Percentiles rank a stretch among this genome's conserved stretches.
These are phyloP conservation scores for Villa cingulata DNA, from an alignment of 2,888 invertebrate species.

Conservation along the genomic window DNA sequence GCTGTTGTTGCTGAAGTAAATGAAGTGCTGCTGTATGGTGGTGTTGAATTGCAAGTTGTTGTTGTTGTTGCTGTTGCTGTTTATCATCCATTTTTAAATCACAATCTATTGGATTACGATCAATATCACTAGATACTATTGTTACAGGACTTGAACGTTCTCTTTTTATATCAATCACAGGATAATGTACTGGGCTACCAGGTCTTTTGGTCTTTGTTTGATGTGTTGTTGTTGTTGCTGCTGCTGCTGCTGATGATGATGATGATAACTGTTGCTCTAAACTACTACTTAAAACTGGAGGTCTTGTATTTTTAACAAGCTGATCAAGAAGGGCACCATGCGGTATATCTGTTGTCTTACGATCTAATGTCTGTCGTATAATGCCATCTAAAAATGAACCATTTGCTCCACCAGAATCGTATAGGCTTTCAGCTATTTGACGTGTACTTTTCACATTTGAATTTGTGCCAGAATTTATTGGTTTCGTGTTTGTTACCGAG, in stretches of 20 bases:
- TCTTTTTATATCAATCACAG: conserved; percentile 42
- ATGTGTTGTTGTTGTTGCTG: conserved; percentile 2
- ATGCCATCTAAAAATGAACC: conserved; percentile 67
- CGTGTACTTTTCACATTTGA: conserved; percentile 38
- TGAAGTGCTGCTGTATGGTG: conserved; percentile 17
- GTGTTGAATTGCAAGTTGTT: conserved; percentile 5
- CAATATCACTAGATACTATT: conserved; percentile 11
- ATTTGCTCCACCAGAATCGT: conserved; percentile 50
- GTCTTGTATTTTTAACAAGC: conserved; percentile 46
- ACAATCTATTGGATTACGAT: conserved; percentile 13
- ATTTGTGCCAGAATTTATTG: conserved; percentile 15
- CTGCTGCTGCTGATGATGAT: too few relatives aligned
- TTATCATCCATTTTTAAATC: conserved; percentile 11
- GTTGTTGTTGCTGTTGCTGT: conserved; percentile 11
- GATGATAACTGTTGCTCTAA: conserved; percentile 1
- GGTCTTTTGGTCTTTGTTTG: conserved; percentile 23
- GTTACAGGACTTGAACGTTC: conserved; percentile 36
- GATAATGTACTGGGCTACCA: conserved; percentile 27
- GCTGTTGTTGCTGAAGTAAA: conserved; percentile 12
- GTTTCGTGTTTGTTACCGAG: conserved; percentile 13
- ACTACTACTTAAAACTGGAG: conserved; percentile 6
- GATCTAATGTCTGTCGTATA: conserved; percentile 66
- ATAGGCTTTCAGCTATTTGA: conserved; percentile 49
- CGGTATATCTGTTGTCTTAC: conserved; percentile 39
- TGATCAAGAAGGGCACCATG: conserved; percentile 51